These are phyloP conservation scores for Marronus borbonicus DNA, from an alignment of 2,888 invertebrate species.

Conservation along the genomic window DNA sequence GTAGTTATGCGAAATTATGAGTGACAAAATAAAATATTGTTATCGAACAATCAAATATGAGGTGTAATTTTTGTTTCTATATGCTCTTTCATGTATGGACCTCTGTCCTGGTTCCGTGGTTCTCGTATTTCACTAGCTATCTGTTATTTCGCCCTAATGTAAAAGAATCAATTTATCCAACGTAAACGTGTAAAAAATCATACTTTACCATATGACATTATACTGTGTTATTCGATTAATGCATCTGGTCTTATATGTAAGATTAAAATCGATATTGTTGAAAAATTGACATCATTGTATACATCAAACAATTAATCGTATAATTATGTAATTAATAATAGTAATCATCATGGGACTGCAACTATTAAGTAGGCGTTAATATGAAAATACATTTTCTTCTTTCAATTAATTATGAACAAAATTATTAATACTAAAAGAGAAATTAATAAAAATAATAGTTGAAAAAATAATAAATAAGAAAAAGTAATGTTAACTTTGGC, in stretches of 20 bases:
- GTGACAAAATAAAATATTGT: background rate
- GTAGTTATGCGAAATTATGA: background rate
- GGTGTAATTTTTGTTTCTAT: background rate
- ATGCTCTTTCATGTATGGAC: background rate
- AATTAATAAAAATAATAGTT: slow-evolving; percentile 55
- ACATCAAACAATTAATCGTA: slow-evolving; percentile 9
- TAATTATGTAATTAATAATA: slow-evolving; percentile 23
- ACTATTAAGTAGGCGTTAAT: slow-evolving; percentile 16
- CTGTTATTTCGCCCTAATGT: slow-evolving; percentile 5
- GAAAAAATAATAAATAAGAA: slow-evolving; percentile 65
- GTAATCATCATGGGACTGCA: slow-evolving; percentile 37
- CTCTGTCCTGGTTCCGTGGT: background rate
- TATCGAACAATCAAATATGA: background rate
- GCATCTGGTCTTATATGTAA: slow-evolving; percentile 31
- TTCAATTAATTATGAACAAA: slow-evolving; percentile 49
- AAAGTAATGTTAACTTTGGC: slow-evolving; percentile 69
- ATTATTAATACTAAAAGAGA: slow-evolving; percentile 53
- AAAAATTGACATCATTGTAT: slow-evolving; percentile 30
- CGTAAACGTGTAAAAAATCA: background rate
- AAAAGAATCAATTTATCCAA: background rate
- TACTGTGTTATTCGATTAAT: slow-evolving; percentile 26
- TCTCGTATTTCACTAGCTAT: background rate
- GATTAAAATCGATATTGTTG: slow-evolving; percentile 12
- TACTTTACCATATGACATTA: slow-evolving; percentile 13
- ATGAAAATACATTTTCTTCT: slow-evolving; percentile 51